phyloP scores from a whole-genome alignment of 2,797 vertebrate species.

The Clarias laeviceps region DNA sequence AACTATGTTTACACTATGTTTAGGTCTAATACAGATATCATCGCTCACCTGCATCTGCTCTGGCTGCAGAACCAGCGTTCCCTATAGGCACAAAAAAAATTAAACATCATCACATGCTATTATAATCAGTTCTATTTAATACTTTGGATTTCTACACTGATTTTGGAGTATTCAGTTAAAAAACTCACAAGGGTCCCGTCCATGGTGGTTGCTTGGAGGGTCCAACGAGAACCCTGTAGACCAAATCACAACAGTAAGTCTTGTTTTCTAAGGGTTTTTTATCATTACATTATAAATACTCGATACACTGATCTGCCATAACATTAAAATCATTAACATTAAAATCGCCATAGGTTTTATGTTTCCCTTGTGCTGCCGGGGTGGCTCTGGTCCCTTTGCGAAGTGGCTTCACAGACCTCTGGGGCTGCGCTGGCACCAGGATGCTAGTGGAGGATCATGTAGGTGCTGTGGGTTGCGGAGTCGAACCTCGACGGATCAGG shows the following conservation, averaged over 20 bases:
- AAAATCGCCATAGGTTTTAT: too few species aligned
- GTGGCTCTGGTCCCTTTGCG: too few species aligned
- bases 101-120: neutral
- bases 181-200: constrained; percentile 87
- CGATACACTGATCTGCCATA: too few species aligned
- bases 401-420: too few species aligned
- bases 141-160: neutral
- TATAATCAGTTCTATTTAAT: neutral
- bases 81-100: constrained; percentile 70
- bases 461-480: too few species aligned
- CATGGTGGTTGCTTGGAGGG: constrained; percentile 92
- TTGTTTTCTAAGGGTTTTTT: neutral
- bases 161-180: neutral
- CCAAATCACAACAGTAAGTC: neutral
- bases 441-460: too few species aligned
- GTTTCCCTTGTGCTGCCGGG: too few species aligned
- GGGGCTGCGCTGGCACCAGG: too few species aligned
- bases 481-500: too few species aligned
- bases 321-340: too few species aligned
- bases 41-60: constrained; percentile 94
- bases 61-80: constrained; percentile 82
- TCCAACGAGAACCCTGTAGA: constrained; percentile 92
- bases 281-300: neutral
- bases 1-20: neutral
- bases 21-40: neutral